Evolutionary conservation across 2,113 vertebrate genomes (phyloP).

Genomic region (Heptranchias perlo): DNA sequence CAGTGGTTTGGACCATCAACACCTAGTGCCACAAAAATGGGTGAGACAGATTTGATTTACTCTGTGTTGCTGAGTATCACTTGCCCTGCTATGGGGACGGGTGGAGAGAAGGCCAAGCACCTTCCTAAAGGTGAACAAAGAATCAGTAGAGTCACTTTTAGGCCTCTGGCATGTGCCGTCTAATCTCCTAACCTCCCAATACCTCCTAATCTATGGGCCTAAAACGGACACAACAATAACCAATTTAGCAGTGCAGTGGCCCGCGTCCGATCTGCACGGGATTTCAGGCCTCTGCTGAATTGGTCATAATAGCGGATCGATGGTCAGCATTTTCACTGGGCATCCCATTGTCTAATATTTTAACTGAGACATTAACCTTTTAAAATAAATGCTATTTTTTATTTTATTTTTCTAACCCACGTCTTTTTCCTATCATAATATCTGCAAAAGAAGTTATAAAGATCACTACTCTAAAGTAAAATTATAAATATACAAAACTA

Average conservation of each 20-base stretch:
- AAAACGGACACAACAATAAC: not conserved
- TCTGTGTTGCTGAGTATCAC: not conserved
- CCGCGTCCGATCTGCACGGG: too few relatives aligned
- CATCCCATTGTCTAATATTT: not conserved
- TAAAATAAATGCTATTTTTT: not conserved
- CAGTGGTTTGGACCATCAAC: not conserved
- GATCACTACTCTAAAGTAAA: not conserved
- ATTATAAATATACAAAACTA: not conserved
- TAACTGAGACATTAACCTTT: not conserved
- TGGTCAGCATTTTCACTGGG: not conserved
- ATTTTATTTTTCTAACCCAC: not conserved
- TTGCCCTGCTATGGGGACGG: not conserved
- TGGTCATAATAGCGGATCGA: not conserved
- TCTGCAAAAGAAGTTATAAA: not conserved
- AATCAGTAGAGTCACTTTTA: not conserved
- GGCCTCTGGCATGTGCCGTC: not conserved
- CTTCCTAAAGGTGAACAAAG: not conserved
- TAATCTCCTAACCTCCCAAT: not conserved
- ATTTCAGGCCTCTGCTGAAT: not conserved
- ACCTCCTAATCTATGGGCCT: not conserved
- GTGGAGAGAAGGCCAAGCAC: not conserved
- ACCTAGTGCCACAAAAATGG: not conserved
- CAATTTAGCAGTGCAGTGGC: not conserved
- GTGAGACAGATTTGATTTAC: not conserved
- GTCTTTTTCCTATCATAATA: not conserved